A percentile compares a stretch with the other conserved stretches of the same genome.
These are phyloP conservation scores for Aegypius monachus DNA, from an alignment of 2,113 vertebrate genomes.

Conservation along the genomic window DNA sequence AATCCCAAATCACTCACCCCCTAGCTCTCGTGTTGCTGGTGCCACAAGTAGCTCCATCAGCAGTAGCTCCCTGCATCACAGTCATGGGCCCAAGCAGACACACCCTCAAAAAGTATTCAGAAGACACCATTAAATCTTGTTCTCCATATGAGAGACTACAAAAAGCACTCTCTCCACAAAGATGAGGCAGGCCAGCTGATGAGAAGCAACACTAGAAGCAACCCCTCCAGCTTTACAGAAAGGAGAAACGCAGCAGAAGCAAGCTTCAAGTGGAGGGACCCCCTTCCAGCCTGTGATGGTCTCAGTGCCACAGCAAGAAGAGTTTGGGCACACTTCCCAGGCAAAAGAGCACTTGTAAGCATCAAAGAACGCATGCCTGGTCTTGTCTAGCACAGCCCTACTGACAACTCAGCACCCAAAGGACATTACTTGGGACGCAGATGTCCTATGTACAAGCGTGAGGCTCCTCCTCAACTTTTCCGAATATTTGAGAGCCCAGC, in stretches of 20 bases:
- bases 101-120: neutral
- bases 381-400: neutral
- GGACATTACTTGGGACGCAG: rapidly evolving
- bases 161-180: neutral
- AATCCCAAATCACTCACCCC: neutral
- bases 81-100: neutral
- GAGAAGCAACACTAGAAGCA: neutral
- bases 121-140: neutral
- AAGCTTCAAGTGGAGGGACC: neutral
- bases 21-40: neutral
- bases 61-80: neutral
- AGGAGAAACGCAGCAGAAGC: neutral
- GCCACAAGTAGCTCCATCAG: neutral
- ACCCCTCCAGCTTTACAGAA: neutral
- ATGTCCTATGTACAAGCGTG: rapidly evolving
- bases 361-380: neutral
- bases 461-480: neutral
- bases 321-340: neutral
- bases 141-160: neutral
- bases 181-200: neutral
- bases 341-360: neutral
- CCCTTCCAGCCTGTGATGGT: neutral
- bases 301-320: neutral
- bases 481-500: neutral
- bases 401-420: rapidly evolving